Conservation (phyloP, 2,113 vertebrate species). For the Pseudonaja textilis region DNA sequence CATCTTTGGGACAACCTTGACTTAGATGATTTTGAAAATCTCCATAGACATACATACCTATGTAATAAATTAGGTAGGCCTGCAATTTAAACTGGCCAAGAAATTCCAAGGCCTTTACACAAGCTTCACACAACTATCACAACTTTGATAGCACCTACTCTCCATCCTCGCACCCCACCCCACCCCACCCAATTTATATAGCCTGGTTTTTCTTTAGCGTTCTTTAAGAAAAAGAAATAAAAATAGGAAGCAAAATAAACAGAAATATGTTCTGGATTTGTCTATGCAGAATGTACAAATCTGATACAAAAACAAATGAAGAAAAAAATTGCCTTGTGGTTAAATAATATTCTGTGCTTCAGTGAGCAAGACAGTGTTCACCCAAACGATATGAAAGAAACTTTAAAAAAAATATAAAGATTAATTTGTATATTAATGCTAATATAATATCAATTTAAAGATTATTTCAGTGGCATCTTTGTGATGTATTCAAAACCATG, state of each 20-base stretch:
- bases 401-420: neutral
- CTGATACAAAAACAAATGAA: neutral
- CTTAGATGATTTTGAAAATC: too few relatives aligned
- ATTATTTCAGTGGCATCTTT: neutral
- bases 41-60: neutral
- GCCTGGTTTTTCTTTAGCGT: neutral
- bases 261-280: neutral
- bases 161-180: neutral
- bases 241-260: neutral
- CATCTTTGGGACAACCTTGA: too few relatives aligned
- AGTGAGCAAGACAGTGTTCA: neutral
- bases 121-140: neutral
- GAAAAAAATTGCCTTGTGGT: neutral
- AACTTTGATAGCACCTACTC: neutral
- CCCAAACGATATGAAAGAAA: neutral
- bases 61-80: neutral
- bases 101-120: neutral
- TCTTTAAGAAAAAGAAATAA: neutral
- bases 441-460: neutral
- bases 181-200: neutral
- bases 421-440: neutral
- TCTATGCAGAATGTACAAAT: neutral
- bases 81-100: neutral
- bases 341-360: neutral
- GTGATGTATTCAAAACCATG: neutral